These are phyloP conservation scores for Aselliscus stoliczkanus DNA, from an alignment of 2,797 vertebrate genomes.

Conservation along the genomic window DNA sequence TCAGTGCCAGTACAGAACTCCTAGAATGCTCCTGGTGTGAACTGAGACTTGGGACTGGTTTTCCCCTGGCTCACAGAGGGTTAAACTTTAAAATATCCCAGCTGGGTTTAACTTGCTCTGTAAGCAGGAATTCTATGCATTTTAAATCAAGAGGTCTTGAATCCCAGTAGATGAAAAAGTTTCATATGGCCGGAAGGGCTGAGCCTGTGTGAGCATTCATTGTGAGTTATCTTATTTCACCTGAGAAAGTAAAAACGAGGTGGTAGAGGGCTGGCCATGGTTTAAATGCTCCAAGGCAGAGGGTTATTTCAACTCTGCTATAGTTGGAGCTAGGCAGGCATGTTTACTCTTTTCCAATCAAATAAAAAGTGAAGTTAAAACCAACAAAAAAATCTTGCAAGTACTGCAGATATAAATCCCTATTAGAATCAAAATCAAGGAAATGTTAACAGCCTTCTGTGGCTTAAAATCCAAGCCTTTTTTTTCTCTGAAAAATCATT, in stretches of 20 bases:
- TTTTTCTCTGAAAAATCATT: not conserved
- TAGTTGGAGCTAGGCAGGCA: not conserved
- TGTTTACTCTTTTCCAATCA: not conserved
- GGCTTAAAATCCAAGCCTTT: not conserved
- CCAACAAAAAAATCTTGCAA: not conserved
- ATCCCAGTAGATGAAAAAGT: not conserved
- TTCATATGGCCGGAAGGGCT: not conserved
- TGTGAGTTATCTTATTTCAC: not conserved
- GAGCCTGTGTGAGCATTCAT: not conserved
- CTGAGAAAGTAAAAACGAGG: not conserved
- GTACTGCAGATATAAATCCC: not conserved
- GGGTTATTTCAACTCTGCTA: not conserved
- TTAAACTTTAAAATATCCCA: not conserved
- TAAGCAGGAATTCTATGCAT: not conserved
- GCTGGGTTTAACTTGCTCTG: not conserved
- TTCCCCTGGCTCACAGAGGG: not conserved
- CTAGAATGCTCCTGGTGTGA: not conserved
- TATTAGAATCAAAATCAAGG: not conserved
- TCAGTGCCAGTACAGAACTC: not conserved
- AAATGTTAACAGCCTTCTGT: not conserved
- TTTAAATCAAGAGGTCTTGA: not conserved
- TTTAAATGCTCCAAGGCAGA: not conserved
- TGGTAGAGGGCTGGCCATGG: not conserved
- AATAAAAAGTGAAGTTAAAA: not conserved
- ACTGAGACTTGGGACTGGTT: not conserved